Base-by-base conservation (phyloP, 2,113 vertebrate genomes). In the Callipepla californica region DNA sequence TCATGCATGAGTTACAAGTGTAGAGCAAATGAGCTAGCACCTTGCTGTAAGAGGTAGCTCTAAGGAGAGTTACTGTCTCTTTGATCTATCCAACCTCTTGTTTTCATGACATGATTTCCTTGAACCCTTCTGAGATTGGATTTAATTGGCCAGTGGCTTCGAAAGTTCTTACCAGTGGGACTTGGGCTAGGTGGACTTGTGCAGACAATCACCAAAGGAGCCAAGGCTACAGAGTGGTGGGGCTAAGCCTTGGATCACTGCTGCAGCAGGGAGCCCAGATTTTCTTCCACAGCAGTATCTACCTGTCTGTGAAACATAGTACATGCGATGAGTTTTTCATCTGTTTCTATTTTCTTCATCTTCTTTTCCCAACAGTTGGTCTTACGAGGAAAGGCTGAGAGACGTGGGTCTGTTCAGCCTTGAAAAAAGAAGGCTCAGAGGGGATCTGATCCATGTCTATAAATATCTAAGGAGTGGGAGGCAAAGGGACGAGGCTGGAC, bases 161-260 rank as follows among this genome's bases (percentile, higher is more conserved):
- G 48, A 65, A 32, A 77, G 44, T 28, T 78, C 2, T 17, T 57
- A 6, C 7, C 21, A 8, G 14, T n/a, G 55, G 68, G 80, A 63
- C 25, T 19, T 19, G 47, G 42, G 44, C 50, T 11, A n/a, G 48
- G 15, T 16, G 55, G 48, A 36, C 34, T 3, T 18, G 17, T 4
- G 6, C 58, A n/a, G 50, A 8, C 0, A 2, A 21, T 14, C 11
- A 13, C 55, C 48, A 5, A 2, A 57, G 21, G 74, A 30, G 22
- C 11, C 9, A 32, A 44, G 47, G 20, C 23, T 69, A 21, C 19
- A 14, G 4, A 47, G 23, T 4, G 25, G 16, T 92, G 63, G 50
- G 30, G 11, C 44, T 30, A 18, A 48, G 12, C 13, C 50, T 44
- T 44, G 25, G 62, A 32, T 58, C n/a, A n/a, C 55, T n/a, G 45